Conservation (phyloP, 2,888 invertebrate species). For the Agrochola lychnidis region DNA sequence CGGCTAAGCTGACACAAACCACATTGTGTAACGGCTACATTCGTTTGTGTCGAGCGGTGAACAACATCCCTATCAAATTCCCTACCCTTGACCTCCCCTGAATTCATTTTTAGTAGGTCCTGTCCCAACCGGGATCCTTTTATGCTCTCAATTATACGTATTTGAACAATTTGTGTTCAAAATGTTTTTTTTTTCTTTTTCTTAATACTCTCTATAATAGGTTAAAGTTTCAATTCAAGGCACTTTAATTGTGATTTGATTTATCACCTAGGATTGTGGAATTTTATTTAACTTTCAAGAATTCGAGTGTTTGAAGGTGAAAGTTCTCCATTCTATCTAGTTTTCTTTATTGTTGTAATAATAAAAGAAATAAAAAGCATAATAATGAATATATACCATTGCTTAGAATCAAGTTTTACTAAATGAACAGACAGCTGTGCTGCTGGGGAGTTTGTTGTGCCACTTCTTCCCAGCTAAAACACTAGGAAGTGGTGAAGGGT, state of each 20-base stretch:
- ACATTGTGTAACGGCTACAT: constrained; percentile 27
- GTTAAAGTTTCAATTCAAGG: neutral
- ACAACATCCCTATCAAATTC: constrained; percentile 36
- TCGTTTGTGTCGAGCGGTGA: constrained; percentile 28
- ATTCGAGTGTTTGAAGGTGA: neutral
- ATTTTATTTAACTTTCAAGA: neutral
- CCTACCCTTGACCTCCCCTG: constrained; percentile 39
- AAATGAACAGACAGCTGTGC: too few relatives aligned
- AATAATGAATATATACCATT: neutral
- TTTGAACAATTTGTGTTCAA: constrained; percentile 26
- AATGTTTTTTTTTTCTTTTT: neutral
- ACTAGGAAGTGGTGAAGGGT: too few relatives aligned
- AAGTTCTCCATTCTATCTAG: neutral
- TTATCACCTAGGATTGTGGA: neutral
- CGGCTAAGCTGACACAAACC: constrained; percentile 26
- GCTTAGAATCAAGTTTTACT: too few relatives aligned
- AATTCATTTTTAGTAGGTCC: constrained; percentile 35
- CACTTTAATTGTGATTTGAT: neutral
- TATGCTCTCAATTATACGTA: neutral
- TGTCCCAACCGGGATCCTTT: constrained; percentile 13
- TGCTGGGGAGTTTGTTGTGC: too few relatives aligned
- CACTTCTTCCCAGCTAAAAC: too few relatives aligned
- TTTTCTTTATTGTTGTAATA: neutral
- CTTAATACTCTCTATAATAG: neutral
- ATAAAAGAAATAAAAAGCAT: neutral